Base-by-base conservation (phyloP, 2,113 vertebrate genomes). In the Entomyzon cyanotis region DNA sequence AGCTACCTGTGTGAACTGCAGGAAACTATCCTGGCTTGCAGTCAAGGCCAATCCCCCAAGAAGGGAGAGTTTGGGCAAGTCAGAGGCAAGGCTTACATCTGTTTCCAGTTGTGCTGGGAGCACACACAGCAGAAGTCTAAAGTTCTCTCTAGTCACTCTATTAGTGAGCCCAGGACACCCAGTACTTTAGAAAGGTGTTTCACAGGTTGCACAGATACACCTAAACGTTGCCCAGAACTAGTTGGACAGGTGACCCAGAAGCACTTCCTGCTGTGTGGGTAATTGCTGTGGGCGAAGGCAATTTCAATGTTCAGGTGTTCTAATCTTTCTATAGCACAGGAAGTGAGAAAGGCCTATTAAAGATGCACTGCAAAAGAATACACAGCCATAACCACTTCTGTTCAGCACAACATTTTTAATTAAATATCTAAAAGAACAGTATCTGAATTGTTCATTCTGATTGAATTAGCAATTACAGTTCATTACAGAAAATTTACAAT, bases 131-230 rank as follows among this genome's bases (percentile, higher is more conserved):
- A 73, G n/a, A 59, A 60, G 12, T 31, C 46, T 53, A 33, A 22
- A 35, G 25, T 7, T 86, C 21, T 50, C 63, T 68, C 37, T 25
- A 8, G 11, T 37, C 11, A 47, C 13, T 73, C 35, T 58, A 18
- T 37, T 22, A 77, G 35, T 5, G 23, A 82, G 39, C 46, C n/a
- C 37, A 56, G 65, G 24, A 58, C 24, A 62, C 0, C 0, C 11
- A 53, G 21, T 7, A 14, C 11, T 41, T 73, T 12, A 69, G 27
- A 53, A 80, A 53, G 9, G 10, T 2, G 2, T 58, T 35, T 20
- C 50, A 56, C 13, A 68, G 24, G 2, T 53, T 35, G 22, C 50
- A 56, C 13, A 68, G 24, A 21, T 25, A 35, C 25, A 63, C 33
- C 44, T 50, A 50, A 39, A 33, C 8, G 10, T 27, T 78, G n/a